Evolutionary conservation across 1,140 invertebrate genomes (phyloP), one percentile per base, ranked within the genome.

Genomic region (Samia ricini): DNA sequence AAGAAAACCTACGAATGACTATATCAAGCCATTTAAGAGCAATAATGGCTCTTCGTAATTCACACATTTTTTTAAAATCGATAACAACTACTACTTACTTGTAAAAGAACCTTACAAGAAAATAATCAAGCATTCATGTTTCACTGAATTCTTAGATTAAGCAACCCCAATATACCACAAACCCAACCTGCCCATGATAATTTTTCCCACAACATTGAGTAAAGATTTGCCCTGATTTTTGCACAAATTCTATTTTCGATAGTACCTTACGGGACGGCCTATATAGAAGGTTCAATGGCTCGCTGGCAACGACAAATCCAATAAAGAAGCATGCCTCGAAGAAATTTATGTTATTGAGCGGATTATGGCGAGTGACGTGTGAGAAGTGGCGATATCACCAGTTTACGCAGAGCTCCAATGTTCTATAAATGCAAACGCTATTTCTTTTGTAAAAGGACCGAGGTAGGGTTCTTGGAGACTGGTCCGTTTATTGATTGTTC

Each of bases 311-410:
- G 79, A 77, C 79, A 78, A 85, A 85, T 83, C 77, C 79, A 85
- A 88, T 88, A 88, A 85, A 81, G 85, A 81, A 77, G 65, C 72
- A 63, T 78, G 77, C 77, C 74, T 78, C 69, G 61, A 79, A 85
- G 77, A 88, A 87, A 83, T 86, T 84, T 85, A 85, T 85, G 80
- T 84, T 85, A 88, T 85, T 85, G 79, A 85, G 78, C 81, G 77
- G 76, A 83, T 84, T 88, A 86, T 85, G 78, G 64, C 68, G 76
- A 80, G 70, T 82, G 82, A 84, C 82, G 78, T 83, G 82, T 68
- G 77, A 81, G 76, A 72, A 73, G 64, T 73, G 60, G 69, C 68
- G 66, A 66, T 75, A 66, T 63, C 68, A 68, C 83, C 79, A 82
- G 56, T 19, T 19, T 69, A 68, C 36, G 15, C 12, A 66, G 79